phyloP scores from a whole-genome alignment of 2,888 invertebrate genomes.

The Drosophila neotestacea region DNA sequence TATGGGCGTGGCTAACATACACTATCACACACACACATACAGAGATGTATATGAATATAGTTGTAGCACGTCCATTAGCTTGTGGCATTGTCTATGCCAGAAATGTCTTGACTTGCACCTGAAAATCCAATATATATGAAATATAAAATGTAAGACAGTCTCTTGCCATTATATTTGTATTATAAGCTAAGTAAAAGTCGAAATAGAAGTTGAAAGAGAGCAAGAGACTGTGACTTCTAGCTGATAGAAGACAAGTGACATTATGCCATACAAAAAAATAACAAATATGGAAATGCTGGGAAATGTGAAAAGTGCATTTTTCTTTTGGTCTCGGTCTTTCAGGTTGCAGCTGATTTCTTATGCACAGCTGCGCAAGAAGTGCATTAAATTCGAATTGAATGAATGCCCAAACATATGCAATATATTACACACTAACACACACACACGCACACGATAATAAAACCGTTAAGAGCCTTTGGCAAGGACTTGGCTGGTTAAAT shows the following conservation, averaged over 20 bases:
- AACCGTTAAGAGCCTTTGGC: conserved; percentile 34
- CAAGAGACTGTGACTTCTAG: conserved; percentile 14
- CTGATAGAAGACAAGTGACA: conserved; percentile 20
- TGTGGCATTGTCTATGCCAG: conserved; percentile 35
- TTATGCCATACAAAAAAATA: conserved; percentile 11
- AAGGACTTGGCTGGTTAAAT: conserved; percentile 52
- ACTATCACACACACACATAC: conserved; percentile 3
- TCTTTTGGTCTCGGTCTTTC: conserved; percentile 5
- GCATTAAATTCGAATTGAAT: conserved; percentile 65
- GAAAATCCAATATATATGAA: conserved; percentile 42
- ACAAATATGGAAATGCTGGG: conserved; percentile 7
- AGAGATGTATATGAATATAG: background rate
- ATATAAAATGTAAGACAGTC: conserved; percentile 21
- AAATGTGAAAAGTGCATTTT: conserved; percentile 44
- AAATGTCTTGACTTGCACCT: conserved; percentile 29
- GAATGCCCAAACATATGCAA: conserved; percentile 20
- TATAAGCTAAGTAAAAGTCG: conserved; percentile 22
- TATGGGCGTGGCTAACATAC: conserved; percentile 20
- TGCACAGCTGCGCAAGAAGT: conserved; percentile 65
- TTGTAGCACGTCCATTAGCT: conserved; percentile 46
- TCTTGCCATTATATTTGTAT: conserved; percentile 34
- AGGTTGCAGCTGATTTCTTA: conserved; percentile 61
- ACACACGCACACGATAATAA: conserved; percentile 27
- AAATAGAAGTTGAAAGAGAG: background rate
- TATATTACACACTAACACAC: conserved; percentile 13